Percentiles rank a stretch among this genome's conserved stretches.
Evolutionary conservation across 2,797 vertebrate genomes (phyloP).

Genomic region (Myotis vivesi): DNA sequence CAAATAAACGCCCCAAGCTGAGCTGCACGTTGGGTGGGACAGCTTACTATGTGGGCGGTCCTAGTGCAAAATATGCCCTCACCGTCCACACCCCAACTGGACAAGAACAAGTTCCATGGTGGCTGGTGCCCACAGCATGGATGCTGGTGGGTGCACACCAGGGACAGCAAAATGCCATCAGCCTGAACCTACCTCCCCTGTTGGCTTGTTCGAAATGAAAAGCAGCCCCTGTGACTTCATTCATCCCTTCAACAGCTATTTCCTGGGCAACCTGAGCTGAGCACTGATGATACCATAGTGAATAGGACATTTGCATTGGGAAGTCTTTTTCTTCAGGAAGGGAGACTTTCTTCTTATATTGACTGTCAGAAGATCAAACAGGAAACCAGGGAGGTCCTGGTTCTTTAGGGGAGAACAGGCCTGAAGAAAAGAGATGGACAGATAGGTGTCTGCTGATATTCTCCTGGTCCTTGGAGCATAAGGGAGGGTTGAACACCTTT

Average conservation of each 20-base stretch:
- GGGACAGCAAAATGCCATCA: neutral
- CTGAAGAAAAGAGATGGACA: neutral
- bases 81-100: neutral
- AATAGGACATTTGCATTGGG: neutral
- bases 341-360: neutral
- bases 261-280: neutral
- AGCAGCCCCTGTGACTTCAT: neutral
- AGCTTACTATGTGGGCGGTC: neutral
- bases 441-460: neutral
- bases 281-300: neutral
- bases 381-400: neutral
- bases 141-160: neutral
- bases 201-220: neutral
- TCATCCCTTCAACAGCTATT: neutral
- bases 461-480: neutral
- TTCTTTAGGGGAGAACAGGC: neutral
- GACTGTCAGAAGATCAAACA: neutral
- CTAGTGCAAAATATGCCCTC: neutral
- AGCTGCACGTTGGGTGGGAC: neutral
- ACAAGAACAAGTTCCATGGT: accelerated
- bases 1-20: neutral
- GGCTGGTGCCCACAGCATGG: accelerated
- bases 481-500: neutral
- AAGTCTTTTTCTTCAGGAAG: neutral
- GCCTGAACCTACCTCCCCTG: neutral